A percentile compares a stretch with the other conserved stretches of the same genome.
Conservation (phyloP, 2,888 invertebrate genomes). For the Protodeltote pygarga region DNA sequence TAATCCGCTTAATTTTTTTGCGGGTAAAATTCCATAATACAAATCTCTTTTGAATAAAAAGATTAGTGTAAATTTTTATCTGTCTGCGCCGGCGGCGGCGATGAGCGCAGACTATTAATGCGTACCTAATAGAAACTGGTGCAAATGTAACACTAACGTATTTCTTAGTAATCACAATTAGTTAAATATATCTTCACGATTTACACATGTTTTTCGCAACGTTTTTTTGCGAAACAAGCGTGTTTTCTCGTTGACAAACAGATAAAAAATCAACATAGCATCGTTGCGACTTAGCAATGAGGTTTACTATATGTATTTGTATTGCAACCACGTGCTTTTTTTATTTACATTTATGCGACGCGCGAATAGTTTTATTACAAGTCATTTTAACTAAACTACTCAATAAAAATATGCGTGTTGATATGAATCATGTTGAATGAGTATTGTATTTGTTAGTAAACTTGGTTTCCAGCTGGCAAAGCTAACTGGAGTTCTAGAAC, state of each 20-base stretch:
- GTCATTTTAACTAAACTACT: conserved; percentile 1
- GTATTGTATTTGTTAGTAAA: too few species aligned
- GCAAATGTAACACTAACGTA: neutral
- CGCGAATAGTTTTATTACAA: conserved; percentile 6
- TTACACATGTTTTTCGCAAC: conserved; percentile 14
- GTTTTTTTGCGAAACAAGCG: conserved; percentile 5
- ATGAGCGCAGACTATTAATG: too few species aligned
- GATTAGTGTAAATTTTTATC: conserved; percentile 20
- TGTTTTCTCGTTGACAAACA: conserved; percentile 12
- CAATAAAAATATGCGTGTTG: too few species aligned
- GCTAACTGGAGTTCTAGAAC: too few species aligned
- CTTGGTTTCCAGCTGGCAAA: too few species aligned
- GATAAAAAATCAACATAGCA: conserved; percentile 31
- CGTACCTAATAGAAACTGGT: conserved; percentile 9
- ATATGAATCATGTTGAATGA: too few species aligned
- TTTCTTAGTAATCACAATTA: conserved; percentile 12
- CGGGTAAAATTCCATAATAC: conserved; percentile 18
- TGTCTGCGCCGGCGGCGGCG: conserved; percentile 7
- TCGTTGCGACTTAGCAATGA: conserved; percentile 7
- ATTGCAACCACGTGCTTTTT: conserved; percentile 18
- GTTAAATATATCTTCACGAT: conserved; percentile 21
- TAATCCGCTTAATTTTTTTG: conserved; percentile 40
- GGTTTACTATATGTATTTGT: too few species aligned
- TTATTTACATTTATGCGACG: conserved; percentile 32
- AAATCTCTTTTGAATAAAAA: conserved; percentile 26